Evolutionary conservation across 2,888 invertebrate genomes (phyloP).

Genomic region (Rhyacophila evoluta): DNA sequence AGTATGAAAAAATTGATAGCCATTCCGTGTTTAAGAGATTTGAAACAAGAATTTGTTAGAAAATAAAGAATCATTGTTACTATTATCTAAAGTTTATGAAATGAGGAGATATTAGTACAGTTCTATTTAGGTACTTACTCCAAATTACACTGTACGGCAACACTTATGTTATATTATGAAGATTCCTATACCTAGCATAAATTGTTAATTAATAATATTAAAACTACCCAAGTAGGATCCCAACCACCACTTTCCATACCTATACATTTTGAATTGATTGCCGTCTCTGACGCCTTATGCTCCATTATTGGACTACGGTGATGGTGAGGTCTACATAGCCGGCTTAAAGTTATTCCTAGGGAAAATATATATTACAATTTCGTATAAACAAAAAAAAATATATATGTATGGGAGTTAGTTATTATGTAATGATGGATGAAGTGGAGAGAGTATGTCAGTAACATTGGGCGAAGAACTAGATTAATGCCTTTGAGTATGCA

Average conservation of each 20-base stretch:
- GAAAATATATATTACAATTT: slow-evolving; percentile 31
- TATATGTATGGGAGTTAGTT: not conserved
- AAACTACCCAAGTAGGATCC: slow-evolving; percentile 37
- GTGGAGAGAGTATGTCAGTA: not conserved
- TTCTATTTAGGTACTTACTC: too few relatives aligned
- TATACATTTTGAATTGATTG: slow-evolving; percentile 44
- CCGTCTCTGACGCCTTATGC: slow-evolving; percentile 36
- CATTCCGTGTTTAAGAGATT: too few relatives aligned
- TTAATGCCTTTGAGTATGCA: too few relatives aligned
- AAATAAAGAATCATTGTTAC: too few relatives aligned
- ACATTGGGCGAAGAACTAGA: not conserved
- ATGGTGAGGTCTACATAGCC: slow-evolving; percentile 45
- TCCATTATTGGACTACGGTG: slow-evolving; percentile 33
- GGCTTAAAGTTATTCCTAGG: slow-evolving; percentile 49
- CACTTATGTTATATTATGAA: slow-evolving; percentile 23
- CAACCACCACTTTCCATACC: slow-evolving; percentile 52
- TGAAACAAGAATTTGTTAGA: too few relatives aligned
- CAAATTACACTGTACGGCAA: too few relatives aligned
- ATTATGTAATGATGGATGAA: not conserved
- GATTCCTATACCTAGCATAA: too few relatives aligned
- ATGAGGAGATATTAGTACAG: too few relatives aligned
- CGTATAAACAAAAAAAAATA: not conserved
- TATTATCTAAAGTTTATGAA: too few relatives aligned
- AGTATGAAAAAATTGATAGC: too few relatives aligned
- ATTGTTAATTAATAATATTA: slow-evolving; percentile 1